These are phyloP conservation scores for Acleris laterana DNA, from an alignment of 2,888 invertebrate genomes.

Conservation along the genomic window DNA sequence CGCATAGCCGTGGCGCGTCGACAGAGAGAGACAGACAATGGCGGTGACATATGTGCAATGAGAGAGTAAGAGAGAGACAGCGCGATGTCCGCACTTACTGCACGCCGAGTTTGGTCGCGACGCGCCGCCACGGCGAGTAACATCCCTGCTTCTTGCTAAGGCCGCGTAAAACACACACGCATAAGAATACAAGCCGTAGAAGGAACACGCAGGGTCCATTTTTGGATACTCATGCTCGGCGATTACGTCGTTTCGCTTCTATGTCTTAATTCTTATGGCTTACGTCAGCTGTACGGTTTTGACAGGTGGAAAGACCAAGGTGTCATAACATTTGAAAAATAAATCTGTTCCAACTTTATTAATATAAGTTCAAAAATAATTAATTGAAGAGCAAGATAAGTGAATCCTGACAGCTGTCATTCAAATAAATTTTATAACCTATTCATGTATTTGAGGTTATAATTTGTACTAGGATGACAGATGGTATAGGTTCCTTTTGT, in stretches of 20 bases:
- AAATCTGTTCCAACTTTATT: too few species aligned
- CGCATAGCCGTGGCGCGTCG: conserved; percentile 38
- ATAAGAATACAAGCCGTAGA: conserved; percentile 65
- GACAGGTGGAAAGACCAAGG: conserved; percentile 53
- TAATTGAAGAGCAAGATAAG: conserved; percentile 40
- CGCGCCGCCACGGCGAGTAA: conserved; percentile 97
- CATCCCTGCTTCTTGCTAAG: conserved; percentile 89
- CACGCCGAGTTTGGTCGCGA: conserved; percentile 97
- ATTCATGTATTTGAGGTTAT: too few species aligned
- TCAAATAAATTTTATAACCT: too few species aligned
- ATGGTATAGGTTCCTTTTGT: too few species aligned
- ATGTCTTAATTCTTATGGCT: conserved; percentile 16
- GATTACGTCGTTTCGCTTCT: conserved; percentile 20
- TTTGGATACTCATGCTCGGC: background rate
- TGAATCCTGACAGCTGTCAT: background rate
- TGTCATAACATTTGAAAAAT: conserved; percentile 36
- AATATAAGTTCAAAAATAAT: background rate
- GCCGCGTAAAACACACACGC: conserved; percentile 68
- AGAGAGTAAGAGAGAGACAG: conserved; percentile 69
- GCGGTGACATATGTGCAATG: conserved; percentile 58
- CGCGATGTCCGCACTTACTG: conserved; percentile 89
- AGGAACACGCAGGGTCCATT: conserved; percentile 17
- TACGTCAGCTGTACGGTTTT: conserved; percentile 12
- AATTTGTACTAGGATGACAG: too few species aligned
- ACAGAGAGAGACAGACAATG: conserved; percentile 61